Conservation (phyloP, 2,113 vertebrate genomes). For the Callospermophilus lateralis region DNA sequence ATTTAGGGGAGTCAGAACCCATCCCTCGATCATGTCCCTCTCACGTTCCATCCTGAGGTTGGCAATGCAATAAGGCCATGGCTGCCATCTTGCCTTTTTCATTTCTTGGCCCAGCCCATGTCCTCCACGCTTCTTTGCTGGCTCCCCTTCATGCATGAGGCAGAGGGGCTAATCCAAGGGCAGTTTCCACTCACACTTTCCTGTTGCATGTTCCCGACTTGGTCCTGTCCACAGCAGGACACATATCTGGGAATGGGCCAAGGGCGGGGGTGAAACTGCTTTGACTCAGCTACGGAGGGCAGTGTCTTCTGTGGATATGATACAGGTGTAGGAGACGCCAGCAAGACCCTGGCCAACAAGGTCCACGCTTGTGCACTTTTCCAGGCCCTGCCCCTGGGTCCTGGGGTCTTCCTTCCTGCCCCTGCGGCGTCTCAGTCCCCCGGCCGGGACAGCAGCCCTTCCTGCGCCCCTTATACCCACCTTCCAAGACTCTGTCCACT, state of each 20-base stretch:
- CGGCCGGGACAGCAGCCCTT: neutral
- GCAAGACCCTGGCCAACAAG: neutral
- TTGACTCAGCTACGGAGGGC: neutral
- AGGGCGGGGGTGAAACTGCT: neutral
- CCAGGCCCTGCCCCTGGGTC: neutral
- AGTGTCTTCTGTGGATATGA: neutral
- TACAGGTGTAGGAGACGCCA: neutral
- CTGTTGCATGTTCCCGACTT: neutral
- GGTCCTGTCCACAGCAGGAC: neutral
- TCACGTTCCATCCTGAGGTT: neutral
- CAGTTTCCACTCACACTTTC: neutral
- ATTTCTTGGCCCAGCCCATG: neutral
- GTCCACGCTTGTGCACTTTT: rapidly evolving
- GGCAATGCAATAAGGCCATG: rapidly evolving
- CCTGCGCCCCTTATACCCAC: neutral
- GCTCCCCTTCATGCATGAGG: neutral
- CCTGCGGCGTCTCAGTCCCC: neutral
- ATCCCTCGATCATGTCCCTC: neutral
- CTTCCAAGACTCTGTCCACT: neutral
- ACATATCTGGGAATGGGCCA: neutral
- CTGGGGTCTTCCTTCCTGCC: neutral
- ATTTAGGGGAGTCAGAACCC: neutral
- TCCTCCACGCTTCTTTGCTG: neutral
- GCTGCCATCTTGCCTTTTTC: neutral
- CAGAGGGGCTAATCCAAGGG: neutral